Percentiles rank a stretch among this genome's conserved stretches.
phyloP scores from a whole-genome alignment of 2,888 invertebrate genomes.

The Heteromurus nitidus region DNA sequence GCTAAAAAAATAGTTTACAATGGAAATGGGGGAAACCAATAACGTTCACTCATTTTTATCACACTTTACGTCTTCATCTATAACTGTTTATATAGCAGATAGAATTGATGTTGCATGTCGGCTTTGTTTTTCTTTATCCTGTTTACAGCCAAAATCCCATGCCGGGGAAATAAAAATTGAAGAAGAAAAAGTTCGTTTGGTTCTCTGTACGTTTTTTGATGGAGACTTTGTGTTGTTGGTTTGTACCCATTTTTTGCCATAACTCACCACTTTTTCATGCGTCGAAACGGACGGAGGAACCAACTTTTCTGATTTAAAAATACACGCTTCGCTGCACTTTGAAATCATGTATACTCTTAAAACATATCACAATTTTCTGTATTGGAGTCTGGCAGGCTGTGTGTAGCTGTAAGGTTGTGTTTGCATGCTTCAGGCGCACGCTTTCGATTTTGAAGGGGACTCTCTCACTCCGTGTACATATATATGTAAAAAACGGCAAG shows the following conservation, averaged over 20 bases:
- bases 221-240: too few relatives aligned
- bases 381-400: background rate
- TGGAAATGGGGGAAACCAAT: too few relatives aligned
- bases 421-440: conserved; percentile 61
- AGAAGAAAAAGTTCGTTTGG: too few relatives aligned
- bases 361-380: conserved; percentile 19
- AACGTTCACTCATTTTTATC: too few relatives aligned
- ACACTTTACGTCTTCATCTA: too few relatives aligned
- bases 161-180: too few relatives aligned
- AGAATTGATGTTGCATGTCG: too few relatives aligned
- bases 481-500: conserved; percentile 57
- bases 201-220: too few relatives aligned
- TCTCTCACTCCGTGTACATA: conserved; percentile 40
- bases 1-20: too few relatives aligned
- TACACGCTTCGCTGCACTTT: conserved; percentile 46
- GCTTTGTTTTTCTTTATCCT: background rate
- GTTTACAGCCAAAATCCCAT: too few relatives aligned
- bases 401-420: conserved; percentile 17
- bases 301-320: conserved; percentile 60
- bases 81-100: too few relatives aligned
- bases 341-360: conserved; percentile 37
- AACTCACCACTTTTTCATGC: background rate
- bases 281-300: conserved; percentile 3
- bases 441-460: conserved; percentile 60
- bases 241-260: background rate